A percentile compares a stretch with the other conserved stretches of the same genome.
Evolutionary conservation across 2,797 vertebrate species (phyloP).

Genomic region (Momotus momota): DNA sequence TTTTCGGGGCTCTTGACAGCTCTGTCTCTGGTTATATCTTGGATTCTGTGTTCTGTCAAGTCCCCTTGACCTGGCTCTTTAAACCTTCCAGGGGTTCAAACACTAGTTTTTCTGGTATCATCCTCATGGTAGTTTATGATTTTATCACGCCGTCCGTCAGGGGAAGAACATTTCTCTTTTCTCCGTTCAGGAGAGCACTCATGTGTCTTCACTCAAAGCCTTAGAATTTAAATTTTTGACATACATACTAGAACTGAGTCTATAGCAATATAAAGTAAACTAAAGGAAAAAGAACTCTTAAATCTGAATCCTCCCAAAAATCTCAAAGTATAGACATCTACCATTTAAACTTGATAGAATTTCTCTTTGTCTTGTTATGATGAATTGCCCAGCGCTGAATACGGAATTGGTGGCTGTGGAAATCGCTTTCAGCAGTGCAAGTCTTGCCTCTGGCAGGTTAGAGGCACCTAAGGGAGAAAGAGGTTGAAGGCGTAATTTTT

Average conservation of each 20-base stretch:
- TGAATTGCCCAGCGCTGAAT: not conserved
- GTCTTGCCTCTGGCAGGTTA: not conserved
- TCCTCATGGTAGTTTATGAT: constrained; percentile 11
- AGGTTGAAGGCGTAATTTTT: not conserved
- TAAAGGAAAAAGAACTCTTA: not conserved
- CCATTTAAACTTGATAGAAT: not conserved
- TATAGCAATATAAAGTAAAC: not conserved
- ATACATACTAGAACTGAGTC: not conserved
- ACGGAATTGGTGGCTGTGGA: not conserved
- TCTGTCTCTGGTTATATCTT: constrained; percentile 24
- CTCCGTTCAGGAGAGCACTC: not conserved
- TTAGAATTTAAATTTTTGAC: constrained; percentile 10
- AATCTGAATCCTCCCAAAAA: not conserved
- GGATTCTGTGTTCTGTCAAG: constrained; percentile 36
- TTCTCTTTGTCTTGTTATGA: not conserved
- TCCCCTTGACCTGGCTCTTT: constrained; percentile 44
- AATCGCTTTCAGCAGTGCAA: not conserved
- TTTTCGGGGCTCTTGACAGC: constrained; percentile 50
- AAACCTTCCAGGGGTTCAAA: constrained; percentile 23
- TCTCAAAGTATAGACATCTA: not conserved
- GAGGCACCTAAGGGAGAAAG: not conserved
- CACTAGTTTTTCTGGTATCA: not conserved
- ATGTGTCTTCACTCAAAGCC: not conserved
- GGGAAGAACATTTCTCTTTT: not conserved
- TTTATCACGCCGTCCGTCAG: rapidly evolving